Conservation (phyloP, 2,113 vertebrate species). For the Ceratotherium simum region DNA sequence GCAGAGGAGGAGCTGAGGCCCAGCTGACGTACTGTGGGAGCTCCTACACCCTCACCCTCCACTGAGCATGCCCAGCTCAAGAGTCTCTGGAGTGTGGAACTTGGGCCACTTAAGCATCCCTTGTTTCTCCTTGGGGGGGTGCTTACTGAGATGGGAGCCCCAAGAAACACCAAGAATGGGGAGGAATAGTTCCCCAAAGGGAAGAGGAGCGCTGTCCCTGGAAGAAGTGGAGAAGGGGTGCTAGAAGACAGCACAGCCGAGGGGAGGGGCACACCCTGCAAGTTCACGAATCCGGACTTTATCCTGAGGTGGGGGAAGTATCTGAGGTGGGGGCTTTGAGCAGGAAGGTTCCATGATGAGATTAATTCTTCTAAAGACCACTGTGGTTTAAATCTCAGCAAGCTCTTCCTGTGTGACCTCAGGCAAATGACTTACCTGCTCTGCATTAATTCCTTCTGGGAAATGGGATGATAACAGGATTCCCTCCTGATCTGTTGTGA, state of each 20-base stretch:
- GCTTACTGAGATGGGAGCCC: neutral
- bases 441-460: neutral
- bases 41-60: neutral
- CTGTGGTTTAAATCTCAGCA: neutral
- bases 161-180: neutral
- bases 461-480: neutral
- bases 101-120: neutral
- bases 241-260: neutral
- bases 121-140: neutral
- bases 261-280: accelerated
- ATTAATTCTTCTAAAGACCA: neutral
- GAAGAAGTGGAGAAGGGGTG: neutral
- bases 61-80: neutral
- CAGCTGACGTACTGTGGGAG: accelerated
- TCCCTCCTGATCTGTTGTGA: neutral
- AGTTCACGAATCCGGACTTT: neutral
- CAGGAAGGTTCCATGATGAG: neutral
- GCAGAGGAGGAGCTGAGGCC: neutral
- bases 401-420: neutral
- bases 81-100: neutral
- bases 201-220: neutral
- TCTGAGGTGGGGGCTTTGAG: neutral
- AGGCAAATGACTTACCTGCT: neutral
- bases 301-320: neutral
- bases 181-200: neutral